Percentiles rank a stretch among this genome's conserved stretches.
Evolutionary conservation across 2,797 vertebrate species (phyloP).

Genomic region (Neoniphon sammara): DNA sequence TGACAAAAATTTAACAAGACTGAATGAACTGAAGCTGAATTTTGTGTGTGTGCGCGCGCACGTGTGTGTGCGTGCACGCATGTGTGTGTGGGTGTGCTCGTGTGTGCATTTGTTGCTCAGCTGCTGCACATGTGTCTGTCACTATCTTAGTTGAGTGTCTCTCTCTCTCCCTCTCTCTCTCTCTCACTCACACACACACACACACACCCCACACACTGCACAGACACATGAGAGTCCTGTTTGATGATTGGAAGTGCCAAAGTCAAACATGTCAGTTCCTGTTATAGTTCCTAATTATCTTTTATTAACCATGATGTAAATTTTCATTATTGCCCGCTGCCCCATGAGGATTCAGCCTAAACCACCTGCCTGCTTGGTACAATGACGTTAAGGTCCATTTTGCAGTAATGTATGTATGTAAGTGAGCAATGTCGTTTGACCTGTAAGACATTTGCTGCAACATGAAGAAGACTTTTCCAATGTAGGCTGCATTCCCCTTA

Average conservation of each 20-base stretch:
- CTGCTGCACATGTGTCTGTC: slow-evolving; percentile 69
- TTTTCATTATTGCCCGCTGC: neutral
- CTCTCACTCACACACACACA: neutral
- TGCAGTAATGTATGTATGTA: slow-evolving; percentile 11
- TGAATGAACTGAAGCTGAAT: neutral
- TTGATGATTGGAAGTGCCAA: neutral
- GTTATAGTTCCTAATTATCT: neutral
- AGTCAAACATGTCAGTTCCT: neutral
- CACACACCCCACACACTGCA: slow-evolving; percentile 11
- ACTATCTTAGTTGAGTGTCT: slow-evolving; percentile 53
- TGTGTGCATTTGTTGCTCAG: slow-evolving; percentile 64
- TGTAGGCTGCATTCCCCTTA: neutral
- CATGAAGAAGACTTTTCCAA: slow-evolving; percentile 9
- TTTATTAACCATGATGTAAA: slow-evolving; percentile 3
- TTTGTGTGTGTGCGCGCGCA: slow-evolving; percentile 9
- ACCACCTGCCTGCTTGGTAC: slow-evolving; percentile 21
- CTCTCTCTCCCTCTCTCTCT: neutral
- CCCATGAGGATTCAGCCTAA: slow-evolving; percentile 8
- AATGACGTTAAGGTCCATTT: slow-evolving; percentile 2
- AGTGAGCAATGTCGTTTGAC: slow-evolving; percentile 27
- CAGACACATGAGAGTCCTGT: neutral
- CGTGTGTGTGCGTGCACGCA: slow-evolving; percentile 13
- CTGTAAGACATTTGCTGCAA: slow-evolving; percentile 1
- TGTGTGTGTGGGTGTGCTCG: slow-evolving; percentile 15
- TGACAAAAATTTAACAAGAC: slow-evolving; percentile 7